Base-by-base conservation (phyloP, 2,888 invertebrate species). In the Portevinia maculata region DNA sequence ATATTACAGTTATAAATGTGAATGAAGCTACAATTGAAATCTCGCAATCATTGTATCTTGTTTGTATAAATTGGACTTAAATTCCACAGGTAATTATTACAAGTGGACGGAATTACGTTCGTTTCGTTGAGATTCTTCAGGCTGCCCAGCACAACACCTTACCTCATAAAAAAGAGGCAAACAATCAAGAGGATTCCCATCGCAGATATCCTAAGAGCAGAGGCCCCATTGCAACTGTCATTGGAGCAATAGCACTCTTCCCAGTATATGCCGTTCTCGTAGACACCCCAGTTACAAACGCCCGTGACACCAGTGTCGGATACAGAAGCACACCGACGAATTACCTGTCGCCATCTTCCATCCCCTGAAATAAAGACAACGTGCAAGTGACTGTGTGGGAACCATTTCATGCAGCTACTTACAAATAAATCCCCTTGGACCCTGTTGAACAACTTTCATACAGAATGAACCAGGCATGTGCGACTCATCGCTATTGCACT, bases 231-330 rank as follows among this genome's bases (percentile, higher is more conserved):
- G 89, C 98, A 99, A 84, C 96, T 95, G 88, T 99, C 98, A 74
- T 94, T 93, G 0, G 97, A 95, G 89, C 98, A 99, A 88, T 98
- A 99, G 88, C 99, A 99, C 88, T 98, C 97, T 89, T 99, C 98
- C 96, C 97, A 98, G 89, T 98, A 99, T 0, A 96, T 96, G 2
- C 98, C 98, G 86, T 98, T 98, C 85, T 96, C 96, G 86, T 96
- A 94, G 67, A 99, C 96, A 15, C 97, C 97, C 98, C 98, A 99
- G 88, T 98, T 97, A 88, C 99, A 99, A 0, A 98, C 98, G 65
- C 97, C 98, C 0, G 98, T 97, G 0, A 97, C 97, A 81, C 97
- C 97, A 0, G 96, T 97, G 86, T 96, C 97, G 0, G 97, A 94
- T 0, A 97, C 96, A 0, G 97, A 97, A 1, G 97, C 96, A 91